These are phyloP conservation scores for Limulus polyphemus DNA, from an alignment of 2,888 invertebrate species.

Conservation along the genomic window DNA sequence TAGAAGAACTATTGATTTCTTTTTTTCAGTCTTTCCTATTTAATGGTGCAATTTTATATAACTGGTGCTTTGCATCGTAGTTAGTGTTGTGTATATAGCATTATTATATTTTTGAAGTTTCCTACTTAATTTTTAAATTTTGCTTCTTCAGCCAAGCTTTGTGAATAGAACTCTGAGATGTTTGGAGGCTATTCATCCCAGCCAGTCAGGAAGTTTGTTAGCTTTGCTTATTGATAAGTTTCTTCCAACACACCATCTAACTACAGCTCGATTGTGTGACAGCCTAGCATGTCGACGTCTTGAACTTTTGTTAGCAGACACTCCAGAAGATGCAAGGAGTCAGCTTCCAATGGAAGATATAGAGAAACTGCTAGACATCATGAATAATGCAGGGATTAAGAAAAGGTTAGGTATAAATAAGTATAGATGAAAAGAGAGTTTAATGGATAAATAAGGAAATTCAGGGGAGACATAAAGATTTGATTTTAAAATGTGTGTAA, in stretches of 20 bases:
- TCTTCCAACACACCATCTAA: conserved; percentile 53
- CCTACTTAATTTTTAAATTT: background rate
- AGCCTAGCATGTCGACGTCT: conserved; percentile 55
- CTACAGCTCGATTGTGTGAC: conserved; percentile 53
- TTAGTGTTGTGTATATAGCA: too few relatives aligned
- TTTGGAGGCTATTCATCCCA: conserved; percentile 46
- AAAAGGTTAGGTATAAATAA: conserved; percentile 48
- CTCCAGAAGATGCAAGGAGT: conserved; percentile 40
- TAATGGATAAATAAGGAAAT: too few relatives aligned
- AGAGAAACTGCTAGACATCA: conserved; percentile 48
- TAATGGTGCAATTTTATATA: too few relatives aligned
- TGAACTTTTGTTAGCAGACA: conserved; percentile 52
- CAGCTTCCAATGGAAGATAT: conserved; percentile 59
- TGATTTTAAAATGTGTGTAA: too few relatives aligned
- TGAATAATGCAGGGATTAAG: conserved; percentile 40
- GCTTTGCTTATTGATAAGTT: conserved; percentile 49
- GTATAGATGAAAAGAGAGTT: too few relatives aligned
- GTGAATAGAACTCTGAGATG: conserved; percentile 55
- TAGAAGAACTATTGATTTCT: too few relatives aligned
- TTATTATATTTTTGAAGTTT: too few relatives aligned
- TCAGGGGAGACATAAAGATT: too few relatives aligned
- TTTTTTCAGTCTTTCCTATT: too few relatives aligned
- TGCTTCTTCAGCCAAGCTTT: conserved; percentile 46
- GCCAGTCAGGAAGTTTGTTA: conserved; percentile 62
- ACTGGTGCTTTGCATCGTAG: too few relatives aligned